Percentiles rank a stretch among this genome's conserved stretches.
Conservation (phyloP, 1,140 invertebrate species). For the Mya arenaria region DNA sequence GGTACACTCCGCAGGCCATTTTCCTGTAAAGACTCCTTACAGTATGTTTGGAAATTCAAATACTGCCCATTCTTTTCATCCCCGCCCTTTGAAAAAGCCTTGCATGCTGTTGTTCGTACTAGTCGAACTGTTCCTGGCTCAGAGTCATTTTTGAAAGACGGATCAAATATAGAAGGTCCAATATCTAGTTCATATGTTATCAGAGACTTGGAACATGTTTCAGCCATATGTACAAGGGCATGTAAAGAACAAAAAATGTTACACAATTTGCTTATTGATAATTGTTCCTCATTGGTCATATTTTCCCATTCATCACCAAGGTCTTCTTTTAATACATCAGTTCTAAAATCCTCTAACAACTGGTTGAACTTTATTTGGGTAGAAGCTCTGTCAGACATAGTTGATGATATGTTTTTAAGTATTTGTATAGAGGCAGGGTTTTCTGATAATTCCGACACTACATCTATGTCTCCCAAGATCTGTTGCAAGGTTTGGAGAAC, state of each 20-base stretch:
- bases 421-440: not conserved
- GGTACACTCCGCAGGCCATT: conserved; percentile 28
- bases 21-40: not conserved
- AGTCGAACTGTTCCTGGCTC: not conserved
- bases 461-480: conserved; percentile 51
- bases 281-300: conserved; percentile 17
- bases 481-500: conserved; percentile 22
- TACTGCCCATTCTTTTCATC: too few species aligned
- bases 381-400: conserved; percentile 46
- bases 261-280: conserved; percentile 5
- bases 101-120: not conserved
- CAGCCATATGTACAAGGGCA: conserved; percentile 33
- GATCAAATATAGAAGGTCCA: conserved; percentile 15
- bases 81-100: conserved; percentile 9
- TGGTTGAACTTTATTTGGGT: conserved; percentile 43
- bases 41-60: too few species aligned
- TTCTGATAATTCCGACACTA: not conserved
- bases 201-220: not conserved
- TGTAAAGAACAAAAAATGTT: conserved; percentile 46
- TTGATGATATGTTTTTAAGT: conserved; percentile 21
- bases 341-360: conserved; percentile 36
- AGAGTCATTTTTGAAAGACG: not conserved
- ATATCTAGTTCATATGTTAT: conserved; percentile 6
- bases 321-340: conserved; percentile 21
- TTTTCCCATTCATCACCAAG: conserved; percentile 9